Conservation (phyloP, 1,140 invertebrate genomes). For the Colletes latitarsis region DNA sequence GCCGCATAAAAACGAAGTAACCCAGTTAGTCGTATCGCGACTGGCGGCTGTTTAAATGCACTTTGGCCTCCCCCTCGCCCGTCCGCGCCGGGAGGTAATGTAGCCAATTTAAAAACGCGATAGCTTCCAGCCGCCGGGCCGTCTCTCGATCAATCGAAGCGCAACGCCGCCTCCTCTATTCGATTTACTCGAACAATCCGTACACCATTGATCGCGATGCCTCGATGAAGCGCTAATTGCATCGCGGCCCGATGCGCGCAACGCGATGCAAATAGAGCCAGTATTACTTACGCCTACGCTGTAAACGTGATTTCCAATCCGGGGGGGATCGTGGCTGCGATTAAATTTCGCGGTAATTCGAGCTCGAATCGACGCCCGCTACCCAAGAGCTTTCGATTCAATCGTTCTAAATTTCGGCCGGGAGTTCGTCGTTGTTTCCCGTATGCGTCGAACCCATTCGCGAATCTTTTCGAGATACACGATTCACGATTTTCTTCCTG, state of each 20-base stretch:
- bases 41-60: slow-evolving; percentile 17
- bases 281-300: slow-evolving; percentile 14
- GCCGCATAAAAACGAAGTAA: slow-evolving; percentile 17
- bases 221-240: slow-evolving; percentile 69
- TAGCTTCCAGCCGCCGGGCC: background rate
- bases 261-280: slow-evolving; percentile 22
- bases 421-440: too few species aligned
- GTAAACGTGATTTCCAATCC: slow-evolving; percentile 6
- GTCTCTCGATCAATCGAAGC: background rate
- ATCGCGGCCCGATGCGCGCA: slow-evolving; percentile 10
- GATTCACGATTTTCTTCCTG: too few species aligned
- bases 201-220: slow-evolving; percentile 33
- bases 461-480: too few species aligned
- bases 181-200: background rate
- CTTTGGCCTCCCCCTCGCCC: background rate
- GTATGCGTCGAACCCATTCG: too few species aligned
- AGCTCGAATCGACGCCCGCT: background rate
- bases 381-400: background rate
- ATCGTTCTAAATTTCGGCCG: background rate
- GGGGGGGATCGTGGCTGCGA: background rate
- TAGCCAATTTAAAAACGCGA: slow-evolving; percentile 16
- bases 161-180: background rate
- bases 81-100: background rate
- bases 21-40: background rate
- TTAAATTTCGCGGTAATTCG: slow-evolving; percentile 18